A percentile compares a stretch with the other conserved stretches of the same genome.
These are phyloP conservation scores for Tilapia sparmanii DNA, from an alignment of 2,113 vertebrate species.

Conservation along the genomic window DNA sequence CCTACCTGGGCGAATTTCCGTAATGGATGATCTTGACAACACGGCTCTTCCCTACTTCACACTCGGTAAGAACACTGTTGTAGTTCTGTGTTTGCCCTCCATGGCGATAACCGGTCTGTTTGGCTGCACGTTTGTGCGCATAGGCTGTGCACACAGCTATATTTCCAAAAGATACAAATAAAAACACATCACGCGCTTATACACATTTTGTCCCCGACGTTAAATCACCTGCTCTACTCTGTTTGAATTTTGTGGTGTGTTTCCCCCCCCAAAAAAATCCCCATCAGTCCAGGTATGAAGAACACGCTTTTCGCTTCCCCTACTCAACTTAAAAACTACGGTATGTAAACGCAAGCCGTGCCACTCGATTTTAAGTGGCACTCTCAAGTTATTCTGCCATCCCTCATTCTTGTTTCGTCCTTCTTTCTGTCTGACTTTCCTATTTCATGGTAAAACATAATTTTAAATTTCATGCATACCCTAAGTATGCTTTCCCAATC, in stretches of 20 bases:
- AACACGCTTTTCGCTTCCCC: not conserved
- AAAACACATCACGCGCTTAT: not conserved
- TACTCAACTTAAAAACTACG: not conserved
- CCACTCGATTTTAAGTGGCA: not conserved
- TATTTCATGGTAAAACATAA: conserved; percentile 21
- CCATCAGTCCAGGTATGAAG: not conserved
- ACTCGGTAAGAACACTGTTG: conserved; percentile 79
- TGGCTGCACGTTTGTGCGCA: not conserved
- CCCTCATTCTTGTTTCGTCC: not conserved
- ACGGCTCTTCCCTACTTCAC: conserved; percentile 98
- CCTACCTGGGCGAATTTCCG: conserved; percentile 89
- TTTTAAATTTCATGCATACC: conserved; percentile 41
- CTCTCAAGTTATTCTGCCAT: not conserved
- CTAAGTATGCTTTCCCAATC: conserved; percentile 26
- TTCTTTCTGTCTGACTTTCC: not conserved
- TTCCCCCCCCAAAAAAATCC: not conserved
- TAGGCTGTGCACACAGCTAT: not conserved
- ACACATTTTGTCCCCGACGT: not conserved
- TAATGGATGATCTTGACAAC: conserved; percentile 98
- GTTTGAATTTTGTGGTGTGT: not conserved
- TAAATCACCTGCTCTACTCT: not conserved
- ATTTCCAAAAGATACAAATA: not conserved
- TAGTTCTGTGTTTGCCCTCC: not conserved
- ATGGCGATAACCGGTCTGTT: not conserved
- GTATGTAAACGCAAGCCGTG: not conserved